These are phyloP conservation scores for Gastracanthus pulcherrimus DNA, from an alignment of 2,888 invertebrate genomes.

Conservation along the genomic window DNA sequence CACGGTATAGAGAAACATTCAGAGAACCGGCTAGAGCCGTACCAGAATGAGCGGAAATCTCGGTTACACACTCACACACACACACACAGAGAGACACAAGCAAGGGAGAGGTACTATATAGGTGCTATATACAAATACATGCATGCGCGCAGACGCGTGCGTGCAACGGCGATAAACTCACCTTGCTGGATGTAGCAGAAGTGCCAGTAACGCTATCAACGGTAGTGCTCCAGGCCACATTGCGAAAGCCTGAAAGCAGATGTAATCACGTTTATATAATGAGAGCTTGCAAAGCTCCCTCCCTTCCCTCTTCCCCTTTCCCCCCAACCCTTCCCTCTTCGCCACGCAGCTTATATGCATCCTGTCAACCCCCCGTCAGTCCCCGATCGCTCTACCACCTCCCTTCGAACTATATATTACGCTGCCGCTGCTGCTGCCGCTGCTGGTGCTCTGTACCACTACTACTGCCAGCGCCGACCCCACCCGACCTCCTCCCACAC, in stretches of 20 bases:
- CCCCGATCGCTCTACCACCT: slow-evolving; percentile 34
- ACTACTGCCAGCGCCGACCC: neutral
- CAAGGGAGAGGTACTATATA: neutral
- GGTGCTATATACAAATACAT: neutral
- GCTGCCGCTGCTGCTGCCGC: neutral
- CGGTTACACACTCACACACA: neutral
- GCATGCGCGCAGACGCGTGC: neutral
- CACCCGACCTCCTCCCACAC: neutral
- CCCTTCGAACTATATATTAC: too few species aligned
- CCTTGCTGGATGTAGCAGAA: slow-evolving; percentile 75
- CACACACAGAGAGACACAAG: neutral
- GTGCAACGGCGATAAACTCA: slow-evolving; percentile 63
- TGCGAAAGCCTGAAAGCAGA: slow-evolving; percentile 75
- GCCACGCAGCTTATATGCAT: slow-evolving; percentile 20
- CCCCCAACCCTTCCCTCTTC: neutral
- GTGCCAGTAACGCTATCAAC: slow-evolving; percentile 74
- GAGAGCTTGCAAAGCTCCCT: slow-evolving; percentile 54
- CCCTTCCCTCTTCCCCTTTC: slow-evolving; percentile 15
- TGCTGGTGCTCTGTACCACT: neutral
- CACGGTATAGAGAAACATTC: neutral
- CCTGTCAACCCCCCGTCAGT: slow-evolving; percentile 35
- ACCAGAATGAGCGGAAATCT: slow-evolving; percentile 37
- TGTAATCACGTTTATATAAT: slow-evolving; percentile 65
- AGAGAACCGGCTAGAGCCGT: neutral
- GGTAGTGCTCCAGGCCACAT: slow-evolving; percentile 77